These are phyloP conservation scores for Bergia puertoricense DNA, from an alignment of 92 coral and sea anemone species.

Conservation along the genomic window DNA sequence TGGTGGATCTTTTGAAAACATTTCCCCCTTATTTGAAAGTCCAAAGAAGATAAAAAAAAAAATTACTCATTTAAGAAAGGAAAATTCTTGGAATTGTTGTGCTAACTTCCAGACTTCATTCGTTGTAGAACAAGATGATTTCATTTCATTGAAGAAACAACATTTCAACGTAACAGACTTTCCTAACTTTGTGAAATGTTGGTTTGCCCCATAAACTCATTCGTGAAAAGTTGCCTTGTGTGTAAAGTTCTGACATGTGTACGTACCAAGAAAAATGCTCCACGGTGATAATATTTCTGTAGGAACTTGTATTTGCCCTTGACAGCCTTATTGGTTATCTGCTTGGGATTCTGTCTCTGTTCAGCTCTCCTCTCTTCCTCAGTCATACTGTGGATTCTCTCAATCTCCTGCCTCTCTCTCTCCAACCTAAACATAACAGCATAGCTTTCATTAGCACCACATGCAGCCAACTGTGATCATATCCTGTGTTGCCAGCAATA, in stretches of 20 bases:
- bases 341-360: constrained; percentile 74
- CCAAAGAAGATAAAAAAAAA: no score
- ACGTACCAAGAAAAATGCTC: constrained; percentile 91
- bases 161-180: neutral
- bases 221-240: neutral
- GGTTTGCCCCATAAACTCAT: neutral
- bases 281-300: constrained; percentile 96
- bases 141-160: neutral
- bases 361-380: constrained; percentile 88
- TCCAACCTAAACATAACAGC: constrained; percentile 65
- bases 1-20: no score
- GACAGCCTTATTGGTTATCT: constrained; percentile 80
- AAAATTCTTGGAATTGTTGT: no score
- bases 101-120: no score
- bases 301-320: constrained; percentile 95
- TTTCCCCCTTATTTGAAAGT: no score
- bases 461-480: neutral
- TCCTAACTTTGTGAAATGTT: neutral
- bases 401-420: constrained; percentile 82
- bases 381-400: constrained; percentile 77
- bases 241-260: neutral
- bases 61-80: neutral
- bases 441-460: neutral
- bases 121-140: neutral
- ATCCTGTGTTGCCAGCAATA: no score